Evolutionary conservation across 2,888 invertebrate species (phyloP).

Genomic region (Chouioia cunea): DNA sequence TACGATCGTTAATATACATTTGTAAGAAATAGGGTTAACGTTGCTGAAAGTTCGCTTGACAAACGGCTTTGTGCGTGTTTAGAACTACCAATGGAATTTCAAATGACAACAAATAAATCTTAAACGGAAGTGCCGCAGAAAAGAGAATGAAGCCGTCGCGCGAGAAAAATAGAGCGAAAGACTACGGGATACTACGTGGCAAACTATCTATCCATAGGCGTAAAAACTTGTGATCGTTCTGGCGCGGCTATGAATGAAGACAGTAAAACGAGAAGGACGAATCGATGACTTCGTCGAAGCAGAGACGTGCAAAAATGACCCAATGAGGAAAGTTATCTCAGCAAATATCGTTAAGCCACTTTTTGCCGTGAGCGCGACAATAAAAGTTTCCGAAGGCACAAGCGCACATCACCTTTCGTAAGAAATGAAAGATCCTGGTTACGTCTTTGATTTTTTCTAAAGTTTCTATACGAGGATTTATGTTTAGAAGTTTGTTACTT

Average conservation of each 20-base stretch:
- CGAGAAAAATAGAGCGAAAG: not conserved
- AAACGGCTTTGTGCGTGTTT: too few relatives aligned
- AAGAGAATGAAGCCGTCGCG: not conserved
- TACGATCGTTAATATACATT: too few relatives aligned
- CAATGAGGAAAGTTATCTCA: not conserved
- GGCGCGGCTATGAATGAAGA: slow-evolving; percentile 17
- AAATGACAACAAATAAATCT: not conserved
- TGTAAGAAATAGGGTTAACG: too few relatives aligned
- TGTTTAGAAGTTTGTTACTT: too few relatives aligned
- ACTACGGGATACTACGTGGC: not conserved
- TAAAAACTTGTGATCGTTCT: slow-evolving; percentile 4
- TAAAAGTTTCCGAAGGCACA: slow-evolving; percentile 14
- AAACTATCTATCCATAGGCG: not conserved
- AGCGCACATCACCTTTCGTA: slow-evolving; percentile 13
- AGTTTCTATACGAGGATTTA: too few relatives aligned
- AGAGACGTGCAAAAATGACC: not conserved
- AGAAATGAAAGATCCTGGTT: not conserved
- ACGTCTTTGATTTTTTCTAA: not conserved
- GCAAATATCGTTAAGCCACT: slow-evolving; percentile 12
- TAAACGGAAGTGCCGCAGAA: not conserved
- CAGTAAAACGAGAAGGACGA: slow-evolving; percentile 22
- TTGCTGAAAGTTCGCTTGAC: too few relatives aligned
- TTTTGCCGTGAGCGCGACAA: slow-evolving; percentile 26
- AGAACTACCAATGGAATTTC: too few relatives aligned
- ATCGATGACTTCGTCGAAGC: slow-evolving; percentile 41